Evolutionary conservation across 2,113 vertebrate genomes (phyloP).

Genomic region (Sander vitreus): DNA sequence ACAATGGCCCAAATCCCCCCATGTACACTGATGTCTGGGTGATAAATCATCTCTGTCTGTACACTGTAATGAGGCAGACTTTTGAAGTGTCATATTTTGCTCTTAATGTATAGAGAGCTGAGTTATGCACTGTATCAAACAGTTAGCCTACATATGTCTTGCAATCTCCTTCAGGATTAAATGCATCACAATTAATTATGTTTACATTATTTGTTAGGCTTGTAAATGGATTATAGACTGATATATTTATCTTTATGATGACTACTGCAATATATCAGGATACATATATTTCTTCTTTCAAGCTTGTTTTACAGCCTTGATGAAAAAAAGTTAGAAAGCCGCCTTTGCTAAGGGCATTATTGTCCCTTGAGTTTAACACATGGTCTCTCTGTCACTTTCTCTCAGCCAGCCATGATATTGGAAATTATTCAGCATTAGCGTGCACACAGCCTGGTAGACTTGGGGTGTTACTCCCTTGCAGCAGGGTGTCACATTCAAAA

Average conservation of each 20-base stretch:
- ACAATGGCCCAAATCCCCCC: conserved; percentile 52
- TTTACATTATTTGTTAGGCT: conserved; percentile 49
- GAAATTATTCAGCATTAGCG: conserved; percentile 70
- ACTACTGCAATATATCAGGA: not conserved
- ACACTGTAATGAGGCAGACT: conserved; percentile 58
- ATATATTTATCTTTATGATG: conserved; percentile 47
- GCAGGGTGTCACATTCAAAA: conserved; percentile 73
- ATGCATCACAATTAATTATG: conserved; percentile 38
- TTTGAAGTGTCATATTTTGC: conserved; percentile 52
- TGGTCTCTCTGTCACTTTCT: conserved; percentile 42
- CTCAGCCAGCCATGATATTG: conserved; percentile 64
- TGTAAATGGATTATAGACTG: conserved; percentile 42
- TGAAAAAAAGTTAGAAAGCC: not conserved
- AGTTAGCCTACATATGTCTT: conserved; percentile 9
- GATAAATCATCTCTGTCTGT: conserved; percentile 73
- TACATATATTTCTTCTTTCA: conserved; percentile 35
- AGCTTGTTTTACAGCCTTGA: conserved; percentile 12
- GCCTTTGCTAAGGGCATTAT: not conserved
- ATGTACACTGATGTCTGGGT: conserved; percentile 54
- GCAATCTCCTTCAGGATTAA: conserved; percentile 26
- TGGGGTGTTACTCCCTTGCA: conserved; percentile 54
- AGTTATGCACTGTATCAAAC: conserved; percentile 15
- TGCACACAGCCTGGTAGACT: conserved; percentile 37
- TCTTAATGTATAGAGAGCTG: conserved; percentile 31
- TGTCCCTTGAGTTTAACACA: conserved; percentile 36